Evolutionary conservation across 1,140 invertebrate genomes (phyloP).

Genomic region (Heterodera carotae): DNA sequence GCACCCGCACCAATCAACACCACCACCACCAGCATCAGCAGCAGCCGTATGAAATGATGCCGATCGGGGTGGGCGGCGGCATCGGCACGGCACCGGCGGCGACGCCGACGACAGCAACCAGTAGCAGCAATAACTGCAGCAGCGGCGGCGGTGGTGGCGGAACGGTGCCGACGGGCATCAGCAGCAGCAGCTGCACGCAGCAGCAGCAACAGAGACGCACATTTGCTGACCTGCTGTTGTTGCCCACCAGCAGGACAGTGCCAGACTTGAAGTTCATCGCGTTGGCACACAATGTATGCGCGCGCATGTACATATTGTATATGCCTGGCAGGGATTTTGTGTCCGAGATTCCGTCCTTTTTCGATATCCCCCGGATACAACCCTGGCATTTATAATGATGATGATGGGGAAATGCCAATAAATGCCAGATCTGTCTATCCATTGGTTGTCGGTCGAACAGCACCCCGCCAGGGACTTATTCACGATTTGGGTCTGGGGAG

Average conservation of each 20-base stretch:
- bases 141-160: background rate
- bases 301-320: no score
- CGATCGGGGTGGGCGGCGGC: background rate
- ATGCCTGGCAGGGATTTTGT: no score
- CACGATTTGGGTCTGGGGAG: no score
- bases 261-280: slow-evolving; percentile 62
- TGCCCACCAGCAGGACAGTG: slow-evolving; percentile 47
- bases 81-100: background rate
- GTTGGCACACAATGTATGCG: slow-evolving; percentile 58
- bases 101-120: background rate
- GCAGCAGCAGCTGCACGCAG: background rate
- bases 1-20: no score
- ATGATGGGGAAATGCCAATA: no score
- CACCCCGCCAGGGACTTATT: no score
- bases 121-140: background rate
- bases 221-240: slow-evolving; percentile 51
- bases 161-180: background rate
- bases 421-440: no score
- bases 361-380: no score
- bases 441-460: no score
- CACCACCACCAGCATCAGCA: background rate
- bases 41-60: background rate
- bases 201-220: slow-evolving; percentile 28
- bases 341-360: no score
- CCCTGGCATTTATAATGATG: no score